Evolutionary conservation across 2,888 invertebrate genomes (phyloP), one percentile per base, ranked within the genome.

Genomic region (Drosophila aldrichi): DNA sequence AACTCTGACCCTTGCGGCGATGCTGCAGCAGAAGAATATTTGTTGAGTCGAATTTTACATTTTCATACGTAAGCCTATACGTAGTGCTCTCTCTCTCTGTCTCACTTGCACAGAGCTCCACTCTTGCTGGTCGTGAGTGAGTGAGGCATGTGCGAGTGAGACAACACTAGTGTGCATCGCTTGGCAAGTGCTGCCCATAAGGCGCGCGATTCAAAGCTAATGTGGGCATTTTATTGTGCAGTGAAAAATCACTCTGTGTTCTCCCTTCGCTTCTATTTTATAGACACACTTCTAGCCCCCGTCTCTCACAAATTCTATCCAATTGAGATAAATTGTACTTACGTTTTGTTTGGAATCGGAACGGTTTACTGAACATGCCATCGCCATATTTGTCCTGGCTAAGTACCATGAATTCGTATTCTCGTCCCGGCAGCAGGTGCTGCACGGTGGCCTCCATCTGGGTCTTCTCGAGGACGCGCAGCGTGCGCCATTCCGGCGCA

Each of bases 391-490:
- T 95, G 92, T 98, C 98, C 92, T 97, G 96, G 81, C 97, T 96
- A 55, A 97, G 94, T 54, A 98, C 96, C 95, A 97, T 97, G 91
- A 98, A 95, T 93, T 98, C 98, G 93, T 98, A 98, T 90, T 96
- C 95, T 25, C 96, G 94, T 71, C 93, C 96, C 22, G 97, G 95
- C 70, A 94, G 94, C 79, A 98, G 94, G 79, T 96, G 96, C 77
- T 95, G 95, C 70, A 98, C 94, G 10, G 97, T 97, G 52, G 97
- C 96, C 90, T 96, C 96, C 64, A 97, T 96, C 54, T 95, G 94
- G 81, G 95, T 95, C 61, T 95, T 94, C 12, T 96, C 95, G 60
- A 95, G 94, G 40, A 98, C 95, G 86, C 95, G 95, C 93, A 97
- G 95, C 10, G 97, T 97, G 82, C 96, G 95, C 98, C 98, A 98